Conservation (phyloP, 2,888 invertebrate species). For the Itoplectis maculator region DNA sequence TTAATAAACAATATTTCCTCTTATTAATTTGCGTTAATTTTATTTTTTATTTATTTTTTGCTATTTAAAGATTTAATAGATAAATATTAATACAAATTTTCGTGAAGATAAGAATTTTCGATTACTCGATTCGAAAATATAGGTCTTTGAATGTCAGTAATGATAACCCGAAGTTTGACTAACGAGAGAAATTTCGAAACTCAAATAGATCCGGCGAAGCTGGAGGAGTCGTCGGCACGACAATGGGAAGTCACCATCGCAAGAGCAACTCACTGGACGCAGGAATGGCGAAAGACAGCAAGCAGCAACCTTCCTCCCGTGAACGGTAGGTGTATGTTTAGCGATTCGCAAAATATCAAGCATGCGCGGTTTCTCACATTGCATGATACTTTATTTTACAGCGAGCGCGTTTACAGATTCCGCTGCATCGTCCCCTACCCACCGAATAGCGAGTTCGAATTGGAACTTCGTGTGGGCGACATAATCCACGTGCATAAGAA, state of each 20-base stretch:
- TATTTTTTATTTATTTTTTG: no score
- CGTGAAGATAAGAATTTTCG: neutral
- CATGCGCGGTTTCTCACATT: neutral
- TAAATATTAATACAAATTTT: neutral
- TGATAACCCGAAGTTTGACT: neutral
- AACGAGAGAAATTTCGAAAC: slow-evolving; percentile 38
- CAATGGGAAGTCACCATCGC: slow-evolving; percentile 87
- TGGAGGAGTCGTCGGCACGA: slow-evolving; percentile 76
- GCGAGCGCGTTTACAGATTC: slow-evolving; percentile 87
- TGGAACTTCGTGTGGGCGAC: slow-evolving; percentile 95
- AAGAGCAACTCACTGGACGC: slow-evolving; percentile 95
- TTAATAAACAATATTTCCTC: no score
- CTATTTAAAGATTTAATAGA: neutral
- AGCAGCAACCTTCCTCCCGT: slow-evolving; percentile 84
- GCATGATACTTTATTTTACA: slow-evolving; percentile 63
- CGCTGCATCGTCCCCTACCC: slow-evolving; percentile 97
- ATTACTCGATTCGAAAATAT: neutral
- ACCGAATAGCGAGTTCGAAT: slow-evolving; percentile 96
- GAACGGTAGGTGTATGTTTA: slow-evolving; percentile 84
- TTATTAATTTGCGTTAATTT: no score
- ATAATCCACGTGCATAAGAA: slow-evolving; percentile 96
- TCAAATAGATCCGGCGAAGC: slow-evolving; percentile 79
- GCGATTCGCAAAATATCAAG: neutral
- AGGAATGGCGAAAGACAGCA: slow-evolving; percentile 85
- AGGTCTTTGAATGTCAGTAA: neutral